Percentiles rank a stretch among this genome's conserved stretches.
Conservation (phyloP, 1,140 invertebrate species). For the Bombyx mandarina region DNA sequence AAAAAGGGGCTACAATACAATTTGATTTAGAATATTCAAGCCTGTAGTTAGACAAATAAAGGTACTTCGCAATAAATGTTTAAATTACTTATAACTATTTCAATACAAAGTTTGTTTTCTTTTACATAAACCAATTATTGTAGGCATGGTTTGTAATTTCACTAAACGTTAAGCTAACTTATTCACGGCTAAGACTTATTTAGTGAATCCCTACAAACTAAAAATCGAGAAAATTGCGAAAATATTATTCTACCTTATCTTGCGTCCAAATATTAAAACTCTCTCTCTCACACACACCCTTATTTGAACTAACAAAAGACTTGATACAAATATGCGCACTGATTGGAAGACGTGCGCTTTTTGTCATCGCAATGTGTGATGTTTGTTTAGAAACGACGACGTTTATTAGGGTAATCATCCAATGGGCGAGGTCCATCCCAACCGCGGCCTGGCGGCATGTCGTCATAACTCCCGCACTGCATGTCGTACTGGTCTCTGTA, state of each 20-base stretch:
- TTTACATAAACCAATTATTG: not conserved
- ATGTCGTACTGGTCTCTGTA: conserved; percentile 68
- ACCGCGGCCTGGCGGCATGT: conserved; percentile 56
- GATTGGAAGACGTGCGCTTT: too few relatives aligned
- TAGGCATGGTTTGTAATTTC: not conserved
- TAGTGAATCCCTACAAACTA: not conserved
- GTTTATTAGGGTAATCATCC: conserved; percentile 68
- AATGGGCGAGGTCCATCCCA: conserved; percentile 60
- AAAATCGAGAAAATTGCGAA: not conserved
- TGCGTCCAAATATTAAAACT: not conserved
- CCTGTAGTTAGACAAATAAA: too few relatives aligned
- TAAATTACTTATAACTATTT: not conserved
- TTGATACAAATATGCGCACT: not conserved
- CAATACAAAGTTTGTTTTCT: not conserved
- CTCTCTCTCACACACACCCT: conserved; percentile 1
- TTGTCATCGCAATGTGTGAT: too few relatives aligned
- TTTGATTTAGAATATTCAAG: too few relatives aligned
- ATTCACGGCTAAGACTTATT: not conserved
- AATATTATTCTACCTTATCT: not conserved
- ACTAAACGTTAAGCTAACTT: not conserved
- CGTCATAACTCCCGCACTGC: conserved; percentile 55
- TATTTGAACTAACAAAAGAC: conserved; percentile 23
- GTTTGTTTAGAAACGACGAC: conserved; percentile 56
- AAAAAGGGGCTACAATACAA: too few relatives aligned
- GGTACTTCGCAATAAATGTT: not conserved